Percentiles rank a stretch among this genome's conserved stretches.
These are phyloP conservation scores for Xanthorhoe spadicearia DNA, from an alignment of 2,888 invertebrate genomes.

Conservation along the genomic window DNA sequence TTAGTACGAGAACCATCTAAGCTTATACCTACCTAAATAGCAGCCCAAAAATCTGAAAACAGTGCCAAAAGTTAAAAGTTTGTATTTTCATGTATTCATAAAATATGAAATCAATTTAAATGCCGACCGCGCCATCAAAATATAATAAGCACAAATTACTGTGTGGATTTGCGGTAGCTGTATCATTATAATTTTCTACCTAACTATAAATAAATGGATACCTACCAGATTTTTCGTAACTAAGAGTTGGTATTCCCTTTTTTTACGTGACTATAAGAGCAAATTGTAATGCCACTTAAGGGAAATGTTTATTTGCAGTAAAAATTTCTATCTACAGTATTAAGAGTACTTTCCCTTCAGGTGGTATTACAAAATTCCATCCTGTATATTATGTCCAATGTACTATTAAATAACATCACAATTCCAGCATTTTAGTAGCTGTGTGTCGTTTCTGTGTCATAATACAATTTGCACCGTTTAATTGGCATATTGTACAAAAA, in stretches of 20 bases:
- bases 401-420: too few relatives aligned
- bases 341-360: too few relatives aligned
- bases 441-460: constrained; percentile 36
- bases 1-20: neutral
- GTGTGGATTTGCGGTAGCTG: neutral
- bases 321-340: too few relatives aligned
- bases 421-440: neutral
- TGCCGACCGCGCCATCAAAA: constrained; percentile 6
- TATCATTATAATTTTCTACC: neutral
- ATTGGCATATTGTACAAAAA: constrained; percentile 69
- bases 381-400: too few relatives aligned
- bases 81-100: neutral
- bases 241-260: too few relatives aligned
- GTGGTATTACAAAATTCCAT: too few relatives aligned
- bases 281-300: too few relatives aligned
- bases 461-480: constrained; percentile 54
- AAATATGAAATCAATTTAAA: constrained; percentile 7
- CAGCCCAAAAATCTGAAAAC: neutral
- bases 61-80: neutral
- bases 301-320: too few relatives aligned
- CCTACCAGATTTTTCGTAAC: neutral
- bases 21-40: neutral
- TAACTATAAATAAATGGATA: neutral
- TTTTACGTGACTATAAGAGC: too few relatives aligned
- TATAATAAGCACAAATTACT: constrained; percentile 14